Base-by-base conservation (phyloP, 2,888 invertebrate species). In the Sphaeridia pumilis region DNA sequence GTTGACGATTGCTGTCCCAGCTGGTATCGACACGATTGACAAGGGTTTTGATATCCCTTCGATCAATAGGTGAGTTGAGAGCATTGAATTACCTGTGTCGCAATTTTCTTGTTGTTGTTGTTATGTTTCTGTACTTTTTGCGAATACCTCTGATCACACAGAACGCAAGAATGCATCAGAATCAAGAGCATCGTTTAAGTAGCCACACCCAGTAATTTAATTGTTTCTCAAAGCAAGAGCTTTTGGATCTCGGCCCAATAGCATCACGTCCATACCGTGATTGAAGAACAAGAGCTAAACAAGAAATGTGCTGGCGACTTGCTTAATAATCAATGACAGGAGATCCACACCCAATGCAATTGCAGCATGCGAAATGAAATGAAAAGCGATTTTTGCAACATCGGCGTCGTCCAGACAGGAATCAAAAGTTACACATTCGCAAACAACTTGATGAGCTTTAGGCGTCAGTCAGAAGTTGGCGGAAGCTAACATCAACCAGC, bases 1-100 rank as follows among this genome's bases (percentile, higher is more conserved):
- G 48, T 73, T 94, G 20, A 88, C 93, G 4, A 89, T 93, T 83
- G 93, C 93, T 12, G 88, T 93, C 27, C 92, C 92, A 0, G 92
- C 92, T 2, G 92, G 92, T 22, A 84, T 87, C 63, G 88, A 92
- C 69, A 89, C 90, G 68, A 85, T 93, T 62, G 84, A 89, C 68
- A 88, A 90, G 69, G 93, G 93, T 58, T 94, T 89, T 69, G 92
- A 94, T 66, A 78, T 94, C 52, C 83, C 84, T 56, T 83, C 83
- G 65, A 73, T 94, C 52, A 87, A 87, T 70, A 83, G 82, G 81
- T 87, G 67, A 74, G 46, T 49, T 38, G 38, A 49, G 4, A 46
- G 17, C 17, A 14, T 14, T n/a, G n/a, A n/a, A n/a, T n/a, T n/a
- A n/a, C n/a, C n/a, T n/a, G n/a, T n/a, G n/a, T 14, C 17, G 17